Conservation (phyloP, 2,113 vertebrate genomes). For the Petaurus breviceps region DNA sequence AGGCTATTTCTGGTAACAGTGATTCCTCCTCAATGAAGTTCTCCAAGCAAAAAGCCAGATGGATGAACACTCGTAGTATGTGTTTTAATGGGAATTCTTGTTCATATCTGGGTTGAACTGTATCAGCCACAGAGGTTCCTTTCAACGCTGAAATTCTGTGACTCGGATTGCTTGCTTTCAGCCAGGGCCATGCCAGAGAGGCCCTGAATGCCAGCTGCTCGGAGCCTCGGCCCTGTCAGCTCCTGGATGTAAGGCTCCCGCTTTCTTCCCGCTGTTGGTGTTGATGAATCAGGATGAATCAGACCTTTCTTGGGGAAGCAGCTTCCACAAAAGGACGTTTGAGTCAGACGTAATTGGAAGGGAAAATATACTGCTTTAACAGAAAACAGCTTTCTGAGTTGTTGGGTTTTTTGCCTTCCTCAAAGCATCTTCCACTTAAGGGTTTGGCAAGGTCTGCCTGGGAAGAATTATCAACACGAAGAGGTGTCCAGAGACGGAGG, state of each 20-base stretch:
- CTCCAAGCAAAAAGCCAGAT: neutral
- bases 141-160: neutral
- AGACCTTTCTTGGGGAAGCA: slow-evolving; percentile 53
- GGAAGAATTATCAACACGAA: slow-evolving; percentile 18
- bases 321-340: slow-evolving; percentile 44
- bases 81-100: neutral
- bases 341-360: slow-evolving; percentile 66
- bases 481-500: neutral
- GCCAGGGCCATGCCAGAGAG: neutral
- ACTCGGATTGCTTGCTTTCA: neutral
- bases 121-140: neutral
- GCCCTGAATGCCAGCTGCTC: neutral
- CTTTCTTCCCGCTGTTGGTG: neutral
- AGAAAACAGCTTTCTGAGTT: slow-evolving; percentile 65
- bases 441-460: slow-evolving; percentile 25
- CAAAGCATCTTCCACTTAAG: slow-evolving; percentile 31
- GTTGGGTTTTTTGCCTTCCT: slow-evolving; percentile 1
- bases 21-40: neutral
- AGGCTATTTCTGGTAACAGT: neutral
- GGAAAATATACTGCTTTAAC: slow-evolving; percentile 72
- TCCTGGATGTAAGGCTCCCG: neutral
- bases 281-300: slow-evolving; percentile 40
- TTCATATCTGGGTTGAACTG: neutral
- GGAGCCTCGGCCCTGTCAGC: neutral
- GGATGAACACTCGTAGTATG: neutral